A percentile compares a stretch with the other conserved stretches of the same genome.
Conservation (phyloP, 2,888 invertebrate genomes). For the Pherbina coryleti region DNA sequence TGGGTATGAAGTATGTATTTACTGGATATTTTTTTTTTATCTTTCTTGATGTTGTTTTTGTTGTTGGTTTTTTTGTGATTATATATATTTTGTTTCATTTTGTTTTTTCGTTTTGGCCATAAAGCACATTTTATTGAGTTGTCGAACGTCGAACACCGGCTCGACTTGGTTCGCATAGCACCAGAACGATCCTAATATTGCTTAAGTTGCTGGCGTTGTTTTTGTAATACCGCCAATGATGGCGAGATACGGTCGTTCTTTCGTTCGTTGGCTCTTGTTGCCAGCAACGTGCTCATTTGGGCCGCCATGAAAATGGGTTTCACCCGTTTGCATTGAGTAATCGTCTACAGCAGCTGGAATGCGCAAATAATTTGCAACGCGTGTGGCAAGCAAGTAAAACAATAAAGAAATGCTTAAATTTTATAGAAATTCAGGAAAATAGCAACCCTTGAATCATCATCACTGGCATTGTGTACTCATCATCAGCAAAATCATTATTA, state of each 20-base stretch:
- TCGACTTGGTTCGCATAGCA: background rate
- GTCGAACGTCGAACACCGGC: conserved; percentile 49
- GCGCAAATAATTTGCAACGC: conserved; percentile 52
- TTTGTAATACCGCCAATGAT: background rate
- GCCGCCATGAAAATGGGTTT: conserved; percentile 28
- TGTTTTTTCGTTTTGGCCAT: conserved; percentile 55
- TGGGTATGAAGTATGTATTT: background rate
- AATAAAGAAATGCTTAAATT: conserved; percentile 12
- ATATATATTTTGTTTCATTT: background rate
- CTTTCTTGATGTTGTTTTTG: conserved; percentile 14
- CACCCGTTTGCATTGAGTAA: conserved; percentile 55
- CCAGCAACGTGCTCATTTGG: background rate
- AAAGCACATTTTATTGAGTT: conserved; percentile 69
- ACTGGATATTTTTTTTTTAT: background rate
- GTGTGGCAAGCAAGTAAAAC: background rate
- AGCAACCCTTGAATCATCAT: background rate
- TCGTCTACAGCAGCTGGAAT: conserved; percentile 67
- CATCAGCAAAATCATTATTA: background rate
- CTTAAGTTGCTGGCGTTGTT: background rate
- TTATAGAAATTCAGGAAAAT: background rate
- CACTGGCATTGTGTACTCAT: background rate
- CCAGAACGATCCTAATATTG: conserved; percentile 12
- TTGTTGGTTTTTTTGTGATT: background rate
- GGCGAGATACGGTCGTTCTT: background rate
- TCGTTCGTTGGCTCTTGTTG: background rate